Conservation (phyloP, 2,888 invertebrate genomes). For the Agriopis marginaria region DNA sequence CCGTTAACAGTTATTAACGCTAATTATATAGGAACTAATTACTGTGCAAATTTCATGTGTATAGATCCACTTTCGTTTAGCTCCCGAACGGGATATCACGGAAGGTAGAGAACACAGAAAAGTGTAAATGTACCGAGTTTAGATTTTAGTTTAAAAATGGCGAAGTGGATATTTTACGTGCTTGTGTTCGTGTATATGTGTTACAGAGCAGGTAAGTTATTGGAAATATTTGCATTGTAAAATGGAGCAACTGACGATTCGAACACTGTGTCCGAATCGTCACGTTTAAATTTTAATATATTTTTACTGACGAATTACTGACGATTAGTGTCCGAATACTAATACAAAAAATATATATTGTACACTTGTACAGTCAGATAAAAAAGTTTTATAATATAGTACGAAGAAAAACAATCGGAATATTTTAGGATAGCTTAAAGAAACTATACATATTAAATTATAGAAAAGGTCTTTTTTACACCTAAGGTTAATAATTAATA, state of each 20-base stretch:
- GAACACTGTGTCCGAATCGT: too few relatives aligned
- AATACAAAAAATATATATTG: too few relatives aligned
- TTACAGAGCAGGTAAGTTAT: conserved; percentile 67
- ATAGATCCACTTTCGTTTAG: conserved; percentile 19
- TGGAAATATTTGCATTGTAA: neutral
- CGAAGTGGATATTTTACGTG: conserved; percentile 72
- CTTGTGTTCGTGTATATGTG: conserved; percentile 69
- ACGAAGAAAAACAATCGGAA: too few relatives aligned
- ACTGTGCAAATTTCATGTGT: conserved; percentile 27
- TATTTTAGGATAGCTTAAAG: too few relatives aligned
- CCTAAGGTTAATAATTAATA: too few relatives aligned
- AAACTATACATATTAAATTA: too few relatives aligned
- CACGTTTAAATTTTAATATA: too few relatives aligned
- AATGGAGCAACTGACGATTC: neutral
- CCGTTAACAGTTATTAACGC: conserved; percentile 49
- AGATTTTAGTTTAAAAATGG: conserved; percentile 50
- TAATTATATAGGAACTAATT: conserved; percentile 54
- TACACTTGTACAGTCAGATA: too few relatives aligned
- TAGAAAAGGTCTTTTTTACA: too few relatives aligned
- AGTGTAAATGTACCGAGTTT: conserved; percentile 12
- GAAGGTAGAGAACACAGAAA: neutral
- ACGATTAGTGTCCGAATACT: too few relatives aligned
- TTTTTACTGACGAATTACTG: too few relatives aligned
- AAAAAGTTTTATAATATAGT: too few relatives aligned
- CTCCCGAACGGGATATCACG: conserved; percentile 14